These are phyloP conservation scores for Procavia capensis DNA, from an alignment of 2,113 vertebrate genomes.

Conservation along the genomic window DNA sequence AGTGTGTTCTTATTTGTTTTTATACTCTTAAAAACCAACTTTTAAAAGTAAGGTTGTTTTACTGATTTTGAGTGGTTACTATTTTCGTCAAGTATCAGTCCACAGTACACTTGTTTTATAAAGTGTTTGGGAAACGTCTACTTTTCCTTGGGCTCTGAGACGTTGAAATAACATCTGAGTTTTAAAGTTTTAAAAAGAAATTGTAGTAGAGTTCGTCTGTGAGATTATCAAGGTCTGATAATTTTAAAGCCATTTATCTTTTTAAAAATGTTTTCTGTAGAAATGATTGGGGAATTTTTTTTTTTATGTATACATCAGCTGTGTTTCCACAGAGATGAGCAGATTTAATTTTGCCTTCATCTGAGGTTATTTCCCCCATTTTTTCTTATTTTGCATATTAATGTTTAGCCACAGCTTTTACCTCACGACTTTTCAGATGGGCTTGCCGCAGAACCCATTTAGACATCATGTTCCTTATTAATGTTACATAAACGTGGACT, in stretches of 20 bases:
- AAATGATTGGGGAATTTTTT: not conserved
- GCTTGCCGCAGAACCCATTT: not conserved
- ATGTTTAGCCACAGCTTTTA: not conserved
- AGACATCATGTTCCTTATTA: not conserved
- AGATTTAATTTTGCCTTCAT: not conserved
- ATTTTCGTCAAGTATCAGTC: not conserved
- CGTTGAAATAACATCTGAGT: not conserved
- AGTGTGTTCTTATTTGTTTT: not conserved
- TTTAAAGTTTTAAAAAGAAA: not conserved
- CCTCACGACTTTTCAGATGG: not conserved
- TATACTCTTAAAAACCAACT: not conserved
- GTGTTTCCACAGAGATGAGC: not conserved
- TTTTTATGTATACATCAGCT: not conserved
- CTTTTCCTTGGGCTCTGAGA: not conserved
- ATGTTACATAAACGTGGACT: not conserved
- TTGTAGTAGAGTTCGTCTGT: not conserved
- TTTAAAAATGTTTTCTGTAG: not conserved
- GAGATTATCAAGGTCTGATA: not conserved
- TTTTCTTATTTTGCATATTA: not conserved
- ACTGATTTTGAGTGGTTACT: not conserved
- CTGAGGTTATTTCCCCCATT: not conserved
- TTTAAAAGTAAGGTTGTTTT: conserved; percentile 14
- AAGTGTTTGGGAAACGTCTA: not conserved
- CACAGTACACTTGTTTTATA: not conserved
- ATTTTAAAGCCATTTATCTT: not conserved